Evolutionary conservation across 1,140 invertebrate species (phyloP), one percentile per base, ranked within the genome.

Genomic region (Hycleus cichorii): DNA sequence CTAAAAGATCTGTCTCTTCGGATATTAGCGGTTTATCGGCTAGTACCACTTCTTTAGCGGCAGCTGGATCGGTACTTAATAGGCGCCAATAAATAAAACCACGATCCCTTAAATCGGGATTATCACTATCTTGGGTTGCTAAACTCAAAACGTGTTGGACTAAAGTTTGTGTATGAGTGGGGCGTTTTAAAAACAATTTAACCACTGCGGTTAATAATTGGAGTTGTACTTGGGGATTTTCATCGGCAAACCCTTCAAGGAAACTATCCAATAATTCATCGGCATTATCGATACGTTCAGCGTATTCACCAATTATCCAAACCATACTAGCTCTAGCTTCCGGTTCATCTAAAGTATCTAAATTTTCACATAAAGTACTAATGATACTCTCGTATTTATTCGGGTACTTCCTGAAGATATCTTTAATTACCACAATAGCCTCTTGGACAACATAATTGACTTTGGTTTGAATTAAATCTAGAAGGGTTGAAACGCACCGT

Each of bases 381-480:
- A 99, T 99, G 71, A 99, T 99, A 71, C 94, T 98, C 77, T 99
- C 97, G 72, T 99, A 99, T 76, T 98, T 98, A 73, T 99, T 99
- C 2, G 97, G 97, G 76, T 99, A 99, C 74, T 99, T 99, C 70
- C 70, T 69, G 83, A 99, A 99, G 64, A 99, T 99, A 73, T 98
- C 97, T 80, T 99, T 99, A 66, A 99, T 99, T 1, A 99, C 97
- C 1, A 99, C 97, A 64, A 99, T 98, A 2, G 97, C 97, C 74
- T 99, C 97, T 79, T 99, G 97, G 1, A 99, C 97, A 24, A 99
- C 97, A 75, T 99, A 99, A 78, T 99, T 99, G 4, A 91, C 90
- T 80, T 99, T 99, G 0, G 97, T 99, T 75, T 99, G 97, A 71
- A 99, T 99, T 3, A 99, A 80, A 76, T 99, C 97, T n/a, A 99